Percentiles rank a stretch among this genome's conserved stretches.
Evolutionary conservation across 2,797 vertebrate species (phyloP).

Genomic region (Chelon labrosus): DNA sequence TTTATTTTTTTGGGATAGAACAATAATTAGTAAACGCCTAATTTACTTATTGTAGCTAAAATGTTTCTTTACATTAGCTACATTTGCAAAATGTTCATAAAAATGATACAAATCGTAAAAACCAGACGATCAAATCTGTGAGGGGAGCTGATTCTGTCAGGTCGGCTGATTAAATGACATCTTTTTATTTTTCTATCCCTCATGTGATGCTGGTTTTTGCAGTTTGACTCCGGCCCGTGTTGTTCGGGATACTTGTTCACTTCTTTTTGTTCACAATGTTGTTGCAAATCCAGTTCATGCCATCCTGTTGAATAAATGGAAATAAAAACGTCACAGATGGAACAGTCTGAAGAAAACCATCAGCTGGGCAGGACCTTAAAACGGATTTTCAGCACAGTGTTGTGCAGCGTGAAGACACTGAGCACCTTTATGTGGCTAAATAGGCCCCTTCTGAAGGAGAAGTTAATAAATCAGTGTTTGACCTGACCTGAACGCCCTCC

Average conservation of each 20-base stretch:
- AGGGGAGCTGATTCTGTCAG: constrained; percentile 14
- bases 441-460: constrained; percentile 6
- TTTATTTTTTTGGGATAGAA: background rate
- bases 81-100: constrained; percentile 57
- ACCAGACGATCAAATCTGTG: constrained; percentile 36
- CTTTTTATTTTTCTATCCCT: constrained; percentile 13
- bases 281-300: constrained; percentile 91
- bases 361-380: background rate
- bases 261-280: constrained; percentile 88
- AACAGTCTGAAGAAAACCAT: background rate
- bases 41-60: constrained; percentile 23
- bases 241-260: constrained; percentile 54
- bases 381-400: background rate
- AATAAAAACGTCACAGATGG: background rate
- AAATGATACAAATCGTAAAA: constrained; percentile 68
- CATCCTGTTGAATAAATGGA: constrained; percentile 77
- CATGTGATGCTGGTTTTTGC: constrained; percentile 18
- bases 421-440: constrained; percentile 5
- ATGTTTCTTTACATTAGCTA: constrained; percentile 27
- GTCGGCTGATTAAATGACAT: constrained; percentile 8
- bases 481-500: constrained; percentile 91
- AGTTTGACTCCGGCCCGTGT: constrained; percentile 8
- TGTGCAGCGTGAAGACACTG: background rate
- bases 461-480: constrained; percentile 27
- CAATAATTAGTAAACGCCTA: constrained; percentile 19